These are phyloP conservation scores for Caranx ignobilis DNA, from an alignment of 2,113 vertebrate species.

Conservation along the genomic window DNA sequence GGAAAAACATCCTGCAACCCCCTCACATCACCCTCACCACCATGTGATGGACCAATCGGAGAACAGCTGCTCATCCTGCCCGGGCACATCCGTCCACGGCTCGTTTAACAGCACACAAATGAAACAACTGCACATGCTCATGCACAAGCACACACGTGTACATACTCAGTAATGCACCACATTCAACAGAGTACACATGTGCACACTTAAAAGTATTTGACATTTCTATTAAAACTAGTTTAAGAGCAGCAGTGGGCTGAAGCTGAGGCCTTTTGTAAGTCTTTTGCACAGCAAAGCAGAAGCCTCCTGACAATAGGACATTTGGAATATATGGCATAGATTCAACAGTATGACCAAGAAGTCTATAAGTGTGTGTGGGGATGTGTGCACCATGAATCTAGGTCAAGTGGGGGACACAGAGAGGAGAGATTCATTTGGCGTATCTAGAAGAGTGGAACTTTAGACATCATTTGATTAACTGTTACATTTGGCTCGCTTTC, in stretches of 20 bases:
- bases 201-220: constrained; percentile 27
- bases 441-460: constrained; percentile 13
- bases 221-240: constrained; percentile 30
- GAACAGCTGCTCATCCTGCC: constrained; percentile 66
- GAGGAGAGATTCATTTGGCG: constrained; percentile 9
- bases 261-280: background rate
- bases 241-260: constrained; percentile 10
- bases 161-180: background rate
- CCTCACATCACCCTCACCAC: background rate
- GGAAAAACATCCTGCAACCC: constrained; percentile 48
- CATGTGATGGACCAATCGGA: constrained; percentile 60
- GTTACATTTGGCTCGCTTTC: background rate
- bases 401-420: constrained; percentile 46
- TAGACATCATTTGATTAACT: constrained; percentile 18
- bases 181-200: constrained; percentile 10
- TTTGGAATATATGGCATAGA: constrained; percentile 46
- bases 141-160: background rate
- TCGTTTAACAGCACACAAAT: constrained; percentile 64
- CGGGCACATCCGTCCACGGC: constrained; percentile 38
- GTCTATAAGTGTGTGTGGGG: constrained; percentile 15
- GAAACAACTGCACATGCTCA: constrained; percentile 4
- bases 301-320: constrained; percentile 25
- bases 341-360: constrained; percentile 40
- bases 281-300: constrained; percentile 29
- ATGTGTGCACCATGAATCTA: constrained; percentile 34